These are phyloP conservation scores for Popillia japonica DNA, from an alignment of 1,140 invertebrate genomes.

Conservation along the genomic window DNA sequence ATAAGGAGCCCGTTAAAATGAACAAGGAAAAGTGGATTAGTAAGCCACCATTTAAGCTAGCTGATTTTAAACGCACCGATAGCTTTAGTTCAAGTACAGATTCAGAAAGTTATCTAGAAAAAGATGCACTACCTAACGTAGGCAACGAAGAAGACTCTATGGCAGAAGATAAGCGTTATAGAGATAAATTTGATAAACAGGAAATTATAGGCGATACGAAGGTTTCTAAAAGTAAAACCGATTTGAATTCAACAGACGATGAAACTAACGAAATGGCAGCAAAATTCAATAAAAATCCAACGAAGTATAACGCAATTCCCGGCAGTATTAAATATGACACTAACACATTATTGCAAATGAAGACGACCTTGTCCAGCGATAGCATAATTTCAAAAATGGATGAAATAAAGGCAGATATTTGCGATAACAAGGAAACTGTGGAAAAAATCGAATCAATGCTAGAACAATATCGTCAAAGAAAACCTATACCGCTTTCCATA, in stretches of 20 bases:
- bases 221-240: constrained; percentile 41
- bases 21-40: constrained; percentile 39
- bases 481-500: constrained; percentile 52
- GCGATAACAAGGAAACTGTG: constrained; percentile 44
- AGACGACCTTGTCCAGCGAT: constrained; percentile 57
- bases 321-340: constrained; percentile 59
- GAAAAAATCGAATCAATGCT: constrained; percentile 50
- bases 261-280: constrained; percentile 59
- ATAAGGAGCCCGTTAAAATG: not conserved
- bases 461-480: constrained; percentile 51
- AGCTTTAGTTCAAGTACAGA: constrained; percentile 56
- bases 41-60: constrained; percentile 47
- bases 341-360: constrained; percentile 63
- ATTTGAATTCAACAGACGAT: constrained; percentile 55
- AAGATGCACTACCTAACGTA: constrained; percentile 52
- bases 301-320: constrained; percentile 50
- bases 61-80: constrained; percentile 52
- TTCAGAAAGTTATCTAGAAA: constrained; percentile 58
- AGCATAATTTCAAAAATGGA: constrained; percentile 45
- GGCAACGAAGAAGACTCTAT: constrained; percentile 50
- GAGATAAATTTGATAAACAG: constrained; percentile 38
- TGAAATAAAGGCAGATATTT: constrained; percentile 25
- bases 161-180: constrained; percentile 1
- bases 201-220: constrained; percentile 2
- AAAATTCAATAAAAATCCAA: constrained; percentile 57